Percentiles rank a stretch among this genome's conserved stretches.
Conservation (phyloP, 2,113 vertebrate genomes). For the Mobula birostris region DNA sequence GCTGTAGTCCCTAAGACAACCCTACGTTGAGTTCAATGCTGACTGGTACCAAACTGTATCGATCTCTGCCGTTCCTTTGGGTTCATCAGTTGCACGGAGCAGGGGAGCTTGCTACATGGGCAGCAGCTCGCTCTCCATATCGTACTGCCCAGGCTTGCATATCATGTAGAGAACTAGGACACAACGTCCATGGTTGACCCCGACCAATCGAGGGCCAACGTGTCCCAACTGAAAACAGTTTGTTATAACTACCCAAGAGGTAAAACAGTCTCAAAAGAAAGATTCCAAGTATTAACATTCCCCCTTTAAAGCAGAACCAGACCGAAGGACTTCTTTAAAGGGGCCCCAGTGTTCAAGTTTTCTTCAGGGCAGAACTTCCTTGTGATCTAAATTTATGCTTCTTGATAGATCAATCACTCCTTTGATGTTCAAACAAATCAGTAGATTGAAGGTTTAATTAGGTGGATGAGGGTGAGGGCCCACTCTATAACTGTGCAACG, state of each 20-base stretch:
- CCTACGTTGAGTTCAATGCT: too few relatives aligned
- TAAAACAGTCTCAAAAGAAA: background rate
- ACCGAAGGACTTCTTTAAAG: background rate
- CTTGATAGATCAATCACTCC: background rate
- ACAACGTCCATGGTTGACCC: too few relatives aligned
- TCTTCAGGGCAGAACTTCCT: background rate
- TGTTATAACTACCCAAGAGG: background rate
- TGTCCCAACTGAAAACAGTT: background rate
- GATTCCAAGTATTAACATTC: background rate
- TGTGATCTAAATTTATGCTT: background rate
- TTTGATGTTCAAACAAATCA: conserved; percentile 15
- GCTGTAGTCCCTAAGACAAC: too few relatives aligned
- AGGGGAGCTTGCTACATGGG: too few relatives aligned
- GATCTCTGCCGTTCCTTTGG: too few relatives aligned
- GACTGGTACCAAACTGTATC: too few relatives aligned
- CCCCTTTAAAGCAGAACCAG: background rate
- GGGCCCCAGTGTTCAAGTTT: background rate
- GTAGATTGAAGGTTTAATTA: conserved; percentile 1
- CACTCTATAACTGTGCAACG: background rate
- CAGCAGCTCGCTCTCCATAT: too few relatives aligned
- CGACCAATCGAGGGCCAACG: too few relatives aligned
- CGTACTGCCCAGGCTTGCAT: too few relatives aligned
- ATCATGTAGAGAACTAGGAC: too few relatives aligned
- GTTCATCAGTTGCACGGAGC: too few relatives aligned
- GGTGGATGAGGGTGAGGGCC: background rate